Base-by-base conservation (phyloP, 2,888 invertebrate species). In the Microctonus aethiopoides region DNA sequence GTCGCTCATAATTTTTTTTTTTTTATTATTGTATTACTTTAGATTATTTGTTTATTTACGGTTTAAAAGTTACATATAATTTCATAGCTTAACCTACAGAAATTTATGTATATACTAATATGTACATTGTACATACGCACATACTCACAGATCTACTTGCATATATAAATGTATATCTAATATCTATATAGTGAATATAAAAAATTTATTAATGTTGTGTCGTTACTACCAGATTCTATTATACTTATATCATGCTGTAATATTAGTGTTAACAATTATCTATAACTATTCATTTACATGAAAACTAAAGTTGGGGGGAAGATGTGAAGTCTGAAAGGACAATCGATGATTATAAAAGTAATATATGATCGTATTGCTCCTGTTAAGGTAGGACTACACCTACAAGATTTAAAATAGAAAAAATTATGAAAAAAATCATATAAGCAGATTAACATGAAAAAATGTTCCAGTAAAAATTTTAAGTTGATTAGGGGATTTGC, bases 271-370 rank as follows among this genome's bases (percentile, higher is more conserved):
- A 70, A 70, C 56, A 64, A 52, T n/a, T n/a, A n/a, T 66, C 52
- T 60, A 39, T 62, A 68, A 65, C 52, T 74, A 63, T 75, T 68
- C 71, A 65, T 65, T 67, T 66, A 54, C 57, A 61, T 54, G 51
- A 71, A 71, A 62, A 63, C 63, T 65, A 32, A 54, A 61, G n/a
- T 46, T 39, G 66, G 65, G 16, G n/a, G n/a, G 1, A 46, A 70
- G 71, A 71, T 73, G 74, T 75, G 74, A 72, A 76, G 73, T 74
- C 76, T 75, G 76, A 76, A 74, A 77, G 74, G 76, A 80, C 80
- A 77, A 80, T 80, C 78, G 77, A 72, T 76, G 77, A 77, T 74
- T 75, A 76, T 74, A 69, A 71, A 63, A 22, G 74, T 72, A 72
- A 74, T 73, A 75, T 73, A 76, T 74, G 75, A 77, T 77, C 77